These are phyloP conservation scores for Damaliscus lunatus DNA, from an alignment of 2,113 vertebrate genomes.

Conservation along the genomic window DNA sequence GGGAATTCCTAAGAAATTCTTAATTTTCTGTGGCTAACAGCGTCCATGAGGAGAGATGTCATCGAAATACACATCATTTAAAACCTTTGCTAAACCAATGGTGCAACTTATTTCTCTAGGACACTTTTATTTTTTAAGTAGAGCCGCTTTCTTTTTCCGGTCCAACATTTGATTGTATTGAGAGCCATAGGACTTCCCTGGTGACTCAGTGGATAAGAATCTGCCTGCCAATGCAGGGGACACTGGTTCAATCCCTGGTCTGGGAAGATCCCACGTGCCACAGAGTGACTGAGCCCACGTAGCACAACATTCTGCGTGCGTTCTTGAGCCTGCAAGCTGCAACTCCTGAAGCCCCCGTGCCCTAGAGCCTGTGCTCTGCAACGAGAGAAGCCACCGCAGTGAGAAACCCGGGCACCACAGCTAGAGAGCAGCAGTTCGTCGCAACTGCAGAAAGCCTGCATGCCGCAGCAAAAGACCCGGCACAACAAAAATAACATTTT, in stretches of 20 bases:
- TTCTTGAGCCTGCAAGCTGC: background rate
- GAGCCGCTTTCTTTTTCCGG: background rate
- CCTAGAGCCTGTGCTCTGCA: background rate
- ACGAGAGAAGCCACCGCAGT: background rate
- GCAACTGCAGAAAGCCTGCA: background rate
- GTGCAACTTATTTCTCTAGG: background rate
- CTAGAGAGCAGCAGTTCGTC: rapidly evolving
- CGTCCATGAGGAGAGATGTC: background rate
- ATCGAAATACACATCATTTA: background rate
- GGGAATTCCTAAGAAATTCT: background rate
- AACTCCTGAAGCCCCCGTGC: background rate
- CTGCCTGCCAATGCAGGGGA: background rate
- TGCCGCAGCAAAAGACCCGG: background rate
- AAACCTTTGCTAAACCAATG: background rate
- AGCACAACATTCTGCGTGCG: background rate
- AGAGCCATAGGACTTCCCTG: background rate
- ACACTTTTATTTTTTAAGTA: background rate
- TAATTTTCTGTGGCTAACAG: background rate
- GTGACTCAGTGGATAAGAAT: background rate
- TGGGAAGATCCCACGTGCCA: background rate
- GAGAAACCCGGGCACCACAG: background rate
- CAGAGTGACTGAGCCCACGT: background rate
- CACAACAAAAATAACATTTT: background rate
- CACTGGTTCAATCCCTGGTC: background rate
- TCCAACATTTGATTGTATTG: background rate